These are phyloP conservation scores for Byasa hedistus DNA, from an alignment of 2,888 invertebrate species.

Conservation along the genomic window DNA sequence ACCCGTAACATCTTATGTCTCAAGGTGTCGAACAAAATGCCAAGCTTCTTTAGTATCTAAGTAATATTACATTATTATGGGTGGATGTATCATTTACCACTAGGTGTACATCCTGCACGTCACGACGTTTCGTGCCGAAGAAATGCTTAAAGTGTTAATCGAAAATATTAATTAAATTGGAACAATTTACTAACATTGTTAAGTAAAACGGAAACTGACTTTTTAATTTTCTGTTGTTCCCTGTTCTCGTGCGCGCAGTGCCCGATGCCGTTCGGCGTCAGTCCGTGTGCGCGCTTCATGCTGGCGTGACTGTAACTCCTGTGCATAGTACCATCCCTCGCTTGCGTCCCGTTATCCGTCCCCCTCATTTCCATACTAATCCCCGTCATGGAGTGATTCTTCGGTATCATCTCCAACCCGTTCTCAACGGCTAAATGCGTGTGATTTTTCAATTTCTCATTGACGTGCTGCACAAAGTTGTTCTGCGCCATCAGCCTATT, in stretches of 20 bases:
- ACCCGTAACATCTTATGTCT: too few species aligned
- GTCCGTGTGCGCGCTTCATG: conserved; percentile 64
- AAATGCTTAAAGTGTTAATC: background rate
- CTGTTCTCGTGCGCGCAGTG: conserved; percentile 63
- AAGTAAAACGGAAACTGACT: conserved; percentile 50
- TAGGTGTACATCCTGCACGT: too few species aligned
- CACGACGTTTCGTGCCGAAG: too few species aligned
- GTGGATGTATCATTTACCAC: too few species aligned
- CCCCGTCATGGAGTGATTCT: conserved; percentile 36
- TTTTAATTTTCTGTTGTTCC: conserved; percentile 58
- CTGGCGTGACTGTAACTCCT: conserved; percentile 72
- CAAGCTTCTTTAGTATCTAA: too few species aligned
- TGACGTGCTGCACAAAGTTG: conserved; percentile 71
- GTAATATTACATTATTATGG: too few species aligned
- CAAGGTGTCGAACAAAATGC: too few species aligned
- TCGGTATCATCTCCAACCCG: conserved; percentile 48
- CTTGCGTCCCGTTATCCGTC: conserved; percentile 34
- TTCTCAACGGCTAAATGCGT: conserved; percentile 67
- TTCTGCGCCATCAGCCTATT: conserved; percentile 74
- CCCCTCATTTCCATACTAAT: conserved; percentile 33
- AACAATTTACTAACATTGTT: conserved; percentile 7
- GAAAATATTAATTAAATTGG: conserved; percentile 5
- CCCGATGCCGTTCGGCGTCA: conserved; percentile 64
- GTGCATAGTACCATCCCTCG: conserved; percentile 55
- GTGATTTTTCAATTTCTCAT: conserved; percentile 66